Conservation (phyloP, 2,888 invertebrate species). For the Steinernema hermaphroditum region DNA sequence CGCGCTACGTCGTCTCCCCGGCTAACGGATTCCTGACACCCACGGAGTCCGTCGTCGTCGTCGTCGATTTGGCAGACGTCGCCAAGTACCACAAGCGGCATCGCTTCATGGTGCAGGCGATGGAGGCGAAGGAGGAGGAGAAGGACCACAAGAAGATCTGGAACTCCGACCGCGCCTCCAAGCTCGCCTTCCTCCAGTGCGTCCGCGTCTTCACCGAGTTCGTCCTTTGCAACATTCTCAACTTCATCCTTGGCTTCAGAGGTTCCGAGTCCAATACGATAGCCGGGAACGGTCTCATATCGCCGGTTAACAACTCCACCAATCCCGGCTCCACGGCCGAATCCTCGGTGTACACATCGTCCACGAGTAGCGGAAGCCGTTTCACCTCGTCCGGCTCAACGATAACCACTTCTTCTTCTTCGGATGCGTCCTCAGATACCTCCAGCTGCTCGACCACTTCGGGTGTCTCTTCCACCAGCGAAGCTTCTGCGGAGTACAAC, state of each 20-base stretch:
- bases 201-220: conserved; percentile 32
- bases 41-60: conserved; percentile 30
- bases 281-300: background rate
- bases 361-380: conserved; percentile 14
- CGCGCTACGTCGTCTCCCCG: conserved; percentile 37
- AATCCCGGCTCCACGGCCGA: background rate
- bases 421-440: background rate
- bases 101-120: conserved; percentile 38
- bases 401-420: background rate
- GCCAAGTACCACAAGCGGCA: conserved; percentile 34
- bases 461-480: background rate
- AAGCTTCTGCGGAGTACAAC: background rate
- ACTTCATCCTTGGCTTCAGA: background rate
- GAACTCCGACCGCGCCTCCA: conserved; percentile 32
- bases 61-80: conserved; percentile 30
- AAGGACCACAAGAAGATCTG: conserved; percentile 39
- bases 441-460: background rate
- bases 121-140: conserved; percentile 38
- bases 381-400: background rate
- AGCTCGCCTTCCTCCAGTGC: conserved; percentile 32
- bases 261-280: background rate
- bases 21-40: conserved; percentile 36
- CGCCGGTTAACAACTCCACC: background rate
- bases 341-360: conserved; percentile 1
- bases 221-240: background rate